Conservation (phyloP, 2,113 vertebrate species). For the Tympanuchus pallidicinctus region DNA sequence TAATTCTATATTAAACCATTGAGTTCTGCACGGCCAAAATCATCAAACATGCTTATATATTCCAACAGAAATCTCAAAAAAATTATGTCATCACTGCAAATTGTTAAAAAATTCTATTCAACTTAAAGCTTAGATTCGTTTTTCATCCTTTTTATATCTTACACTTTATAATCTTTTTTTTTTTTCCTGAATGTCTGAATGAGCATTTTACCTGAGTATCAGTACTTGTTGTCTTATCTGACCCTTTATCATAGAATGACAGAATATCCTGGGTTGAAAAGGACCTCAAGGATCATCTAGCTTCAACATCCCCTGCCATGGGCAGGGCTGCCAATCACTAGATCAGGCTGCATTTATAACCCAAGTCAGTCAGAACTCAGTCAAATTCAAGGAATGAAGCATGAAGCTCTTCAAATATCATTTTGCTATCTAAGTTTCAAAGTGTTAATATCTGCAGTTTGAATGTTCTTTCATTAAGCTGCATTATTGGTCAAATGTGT, state of each 20-base stretch:
- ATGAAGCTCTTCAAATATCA: not conserved
- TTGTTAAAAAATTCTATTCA: not conserved
- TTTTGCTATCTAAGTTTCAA: not conserved
- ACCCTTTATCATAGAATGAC: not conserved
- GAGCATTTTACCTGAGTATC: not conserved
- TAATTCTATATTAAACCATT: not conserved
- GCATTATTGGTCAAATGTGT: not conserved
- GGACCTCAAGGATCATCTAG: no score
- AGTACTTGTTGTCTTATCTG: not conserved
- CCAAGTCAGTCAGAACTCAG: not conserved
- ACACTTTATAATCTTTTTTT: not conserved
- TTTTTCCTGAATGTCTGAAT: not conserved
- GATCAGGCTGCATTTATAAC: not conserved
- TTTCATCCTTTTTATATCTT: not conserved
- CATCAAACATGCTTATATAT: not conserved
- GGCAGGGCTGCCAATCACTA: no score
- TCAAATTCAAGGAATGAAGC: not conserved
- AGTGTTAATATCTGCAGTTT: not conserved
- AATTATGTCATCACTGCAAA: not conserved
- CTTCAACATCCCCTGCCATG: no score
- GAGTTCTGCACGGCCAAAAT: not conserved
- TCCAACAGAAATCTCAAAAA: not conserved
- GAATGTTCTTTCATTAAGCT: not conserved
- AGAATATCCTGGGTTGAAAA: no score
- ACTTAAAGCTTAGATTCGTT: not conserved